Conservation (phyloP, 2,888 invertebrate species). For the Meta bourneti region DNA sequence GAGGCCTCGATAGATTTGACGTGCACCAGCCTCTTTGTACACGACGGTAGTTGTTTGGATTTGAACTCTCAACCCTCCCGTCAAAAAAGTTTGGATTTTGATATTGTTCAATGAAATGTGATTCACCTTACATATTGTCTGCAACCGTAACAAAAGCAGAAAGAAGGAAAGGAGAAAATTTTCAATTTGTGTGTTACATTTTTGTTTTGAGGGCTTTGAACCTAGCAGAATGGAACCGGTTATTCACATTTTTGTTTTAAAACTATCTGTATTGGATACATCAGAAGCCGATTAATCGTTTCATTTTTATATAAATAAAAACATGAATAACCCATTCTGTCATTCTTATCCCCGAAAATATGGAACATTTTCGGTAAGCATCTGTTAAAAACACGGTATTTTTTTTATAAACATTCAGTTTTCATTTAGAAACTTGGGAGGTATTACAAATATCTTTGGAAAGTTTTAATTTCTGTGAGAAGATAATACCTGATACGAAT, state of each 20-base stretch:
- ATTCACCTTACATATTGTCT: too few relatives aligned
- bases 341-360: constrained; percentile 14
- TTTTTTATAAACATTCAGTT: neutral
- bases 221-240: constrained; percentile 51
- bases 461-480: neutral
- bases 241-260: constrained; percentile 45
- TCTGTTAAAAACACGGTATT: neutral
- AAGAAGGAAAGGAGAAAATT: too few relatives aligned
- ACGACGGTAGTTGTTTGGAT: too few relatives aligned
- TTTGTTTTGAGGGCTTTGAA: constrained; percentile 56
- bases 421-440: neutral
- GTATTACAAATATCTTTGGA: neutral
- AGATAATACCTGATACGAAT: neutral
- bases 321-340: neutral
- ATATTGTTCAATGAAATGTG: too few relatives aligned
- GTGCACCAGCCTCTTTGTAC: too few relatives aligned
- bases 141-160: too few relatives aligned
- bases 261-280: constrained; percentile 10
- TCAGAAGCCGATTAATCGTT: constrained; percentile 16
- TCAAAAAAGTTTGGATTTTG: too few relatives aligned
- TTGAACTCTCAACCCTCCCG: too few relatives aligned
- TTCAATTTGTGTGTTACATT: neutral
- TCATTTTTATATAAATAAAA: constrained; percentile 6
- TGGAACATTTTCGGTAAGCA: constrained; percentile 38
- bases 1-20: too few relatives aligned